Conservation (phyloP, 2,888 invertebrate species). For the Platycheirus albimanus region DNA sequence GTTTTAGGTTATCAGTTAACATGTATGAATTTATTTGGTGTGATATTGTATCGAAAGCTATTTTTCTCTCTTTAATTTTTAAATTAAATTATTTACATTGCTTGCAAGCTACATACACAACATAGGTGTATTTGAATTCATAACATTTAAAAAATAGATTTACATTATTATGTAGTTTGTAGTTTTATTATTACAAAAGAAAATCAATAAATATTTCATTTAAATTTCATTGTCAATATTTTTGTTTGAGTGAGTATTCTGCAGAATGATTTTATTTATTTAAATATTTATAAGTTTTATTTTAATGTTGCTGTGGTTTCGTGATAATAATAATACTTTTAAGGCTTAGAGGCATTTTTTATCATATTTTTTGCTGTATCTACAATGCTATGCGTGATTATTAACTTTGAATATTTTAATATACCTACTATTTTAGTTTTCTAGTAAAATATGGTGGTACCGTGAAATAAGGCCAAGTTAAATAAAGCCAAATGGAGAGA, state of each 20-base stretch:
- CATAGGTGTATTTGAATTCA: constrained; percentile 27
- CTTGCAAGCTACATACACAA: constrained; percentile 42
- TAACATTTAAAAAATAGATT: constrained; percentile 18
- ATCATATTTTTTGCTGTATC: constrained; percentile 35
- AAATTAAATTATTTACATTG: constrained; percentile 57
- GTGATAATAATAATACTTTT: constrained; percentile 62
- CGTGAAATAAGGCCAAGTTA: too few relatives aligned
- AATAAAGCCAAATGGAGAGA: too few relatives aligned
- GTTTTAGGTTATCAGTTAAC: constrained; percentile 22
- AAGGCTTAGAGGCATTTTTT: constrained; percentile 68
- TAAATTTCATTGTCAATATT: constrained; percentile 25
- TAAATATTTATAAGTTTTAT: constrained; percentile 5
- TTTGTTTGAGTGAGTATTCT: constrained; percentile 20
- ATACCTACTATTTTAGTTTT: constrained; percentile 30
- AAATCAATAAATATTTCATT: constrained; percentile 7
- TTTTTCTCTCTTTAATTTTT: constrained; percentile 23
- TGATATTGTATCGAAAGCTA: constrained; percentile 62
- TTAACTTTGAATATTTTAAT: constrained; percentile 56
- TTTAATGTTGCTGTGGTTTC: constrained; percentile 17
- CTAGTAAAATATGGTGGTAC: constrained; percentile 40
- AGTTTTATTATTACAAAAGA: constrained; percentile 5
- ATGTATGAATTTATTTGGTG: constrained; percentile 28
- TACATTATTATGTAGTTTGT: too few relatives aligned
- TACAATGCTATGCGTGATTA: constrained; percentile 54
- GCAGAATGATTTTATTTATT: constrained; percentile 28